Base-by-base conservation (phyloP, 53 echinoderm and acorn worm species). In the Henricia sp. region DNA sequence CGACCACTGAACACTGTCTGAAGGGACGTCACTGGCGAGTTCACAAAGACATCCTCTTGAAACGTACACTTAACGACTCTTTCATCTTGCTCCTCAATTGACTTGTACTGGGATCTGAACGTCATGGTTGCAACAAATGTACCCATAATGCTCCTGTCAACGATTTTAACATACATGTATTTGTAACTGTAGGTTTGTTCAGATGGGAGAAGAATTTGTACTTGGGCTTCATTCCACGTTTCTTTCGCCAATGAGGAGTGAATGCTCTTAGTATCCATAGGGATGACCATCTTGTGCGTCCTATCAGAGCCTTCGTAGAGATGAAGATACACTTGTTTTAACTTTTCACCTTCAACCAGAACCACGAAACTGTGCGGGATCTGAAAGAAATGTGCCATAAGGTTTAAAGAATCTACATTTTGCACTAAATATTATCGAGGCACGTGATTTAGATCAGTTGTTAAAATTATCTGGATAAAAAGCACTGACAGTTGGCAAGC, bases 291-390 rank as follows among this genome's bases (percentile, higher is more conserved):
- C 38, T 11, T 12, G 20, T 10, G 34, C 23, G 54, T 23, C 40
- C 39, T 67, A 38, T 67, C n/a, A 11, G 4, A 3, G 12, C 38
- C 40, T 28, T 76, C 76, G 10, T 76, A 16, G 28, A 76, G 43
- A n/a, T 1, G 9, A 39, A 76, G 57, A 1, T 32, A 28, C 4
- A 57, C 29, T 28, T 16, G 57, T 28, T 38, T 58, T 3, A 28
- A 37, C 5, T 59, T 25, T 25, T 76, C 58, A 27, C 17, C 58
- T 40, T 76, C 76, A 38, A 76, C 25, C 11, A 76, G 57, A 19
- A 76, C 59, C 0, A 19, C 33, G 43, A 76, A 76, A 3, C 43
- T 30, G 41, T 76, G 55, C 0, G 26, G 42, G 0, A 6, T 27
- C 76, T 76, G 19, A 37, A 67, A 10, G 3, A 30, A 60, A 60